A percentile compares a stretch with the other conserved stretches of the same genome.
These are phyloP conservation scores for Pachydiplax longipennis DNA, from an alignment of 2,888 invertebrate species.

Conservation along the genomic window DNA sequence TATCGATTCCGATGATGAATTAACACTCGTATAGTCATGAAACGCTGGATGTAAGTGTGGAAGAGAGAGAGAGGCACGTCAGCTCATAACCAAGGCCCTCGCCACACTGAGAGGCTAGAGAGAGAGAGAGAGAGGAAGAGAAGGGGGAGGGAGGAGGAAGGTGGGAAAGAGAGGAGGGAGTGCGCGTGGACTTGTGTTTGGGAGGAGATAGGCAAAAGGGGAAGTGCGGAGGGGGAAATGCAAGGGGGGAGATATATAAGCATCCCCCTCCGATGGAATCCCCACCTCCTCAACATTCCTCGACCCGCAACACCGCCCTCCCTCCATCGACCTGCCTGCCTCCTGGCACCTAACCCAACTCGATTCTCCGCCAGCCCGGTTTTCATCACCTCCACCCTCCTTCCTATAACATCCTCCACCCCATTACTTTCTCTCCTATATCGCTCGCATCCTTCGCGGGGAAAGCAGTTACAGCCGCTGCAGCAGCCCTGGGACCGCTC, in stretches of 20 bases:
- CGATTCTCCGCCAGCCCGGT: conserved; percentile 33
- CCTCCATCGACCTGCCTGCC: neutral
- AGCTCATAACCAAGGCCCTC: conserved; percentile 41
- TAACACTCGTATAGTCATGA: neutral
- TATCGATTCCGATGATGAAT: neutral
- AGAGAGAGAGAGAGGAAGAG: neutral
- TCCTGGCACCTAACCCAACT: conserved; percentile 42
- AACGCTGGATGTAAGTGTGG: neutral
- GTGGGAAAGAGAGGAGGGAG: conserved; percentile 6
- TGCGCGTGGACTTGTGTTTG: conserved; percentile 35
- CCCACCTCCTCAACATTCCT: conserved; percentile 13
- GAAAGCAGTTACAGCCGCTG: neutral
- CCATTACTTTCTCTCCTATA: neutral
- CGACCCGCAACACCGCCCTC: conserved; percentile 33
- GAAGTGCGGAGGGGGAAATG: neutral
- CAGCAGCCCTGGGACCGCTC: neutral
- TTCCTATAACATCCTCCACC: neutral
- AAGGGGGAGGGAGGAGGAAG: neutral
- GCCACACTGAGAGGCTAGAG: conserved; percentile 35
- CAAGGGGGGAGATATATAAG: conserved; percentile 12
- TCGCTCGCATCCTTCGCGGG: neutral
- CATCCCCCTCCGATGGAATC: conserved; percentile 21
- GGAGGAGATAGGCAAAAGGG: conserved; percentile 32
- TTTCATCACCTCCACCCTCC: conserved; percentile 30
- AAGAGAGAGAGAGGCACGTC: conserved; percentile 4